These are phyloP conservation scores for Gobius niger DNA, from an alignment of 2,113 vertebrate species.

Conservation along the genomic window DNA sequence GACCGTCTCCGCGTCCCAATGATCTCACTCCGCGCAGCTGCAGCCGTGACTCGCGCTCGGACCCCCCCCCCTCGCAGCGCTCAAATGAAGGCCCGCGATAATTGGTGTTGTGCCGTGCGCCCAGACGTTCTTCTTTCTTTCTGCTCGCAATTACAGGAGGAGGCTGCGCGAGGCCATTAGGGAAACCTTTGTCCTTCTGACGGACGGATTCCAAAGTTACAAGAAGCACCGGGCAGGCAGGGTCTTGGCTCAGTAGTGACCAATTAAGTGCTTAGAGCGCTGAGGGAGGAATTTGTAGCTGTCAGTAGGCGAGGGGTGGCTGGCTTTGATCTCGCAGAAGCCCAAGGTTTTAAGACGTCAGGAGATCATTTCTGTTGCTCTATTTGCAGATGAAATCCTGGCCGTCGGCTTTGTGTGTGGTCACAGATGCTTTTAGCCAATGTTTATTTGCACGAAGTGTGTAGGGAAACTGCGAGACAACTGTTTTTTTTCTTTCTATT, in stretches of 20 bases:
- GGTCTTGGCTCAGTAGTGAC: constrained; percentile 47
- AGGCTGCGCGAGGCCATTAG: constrained; percentile 24
- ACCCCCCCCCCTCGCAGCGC: constrained; percentile 12
- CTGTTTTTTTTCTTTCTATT: too few species aligned
- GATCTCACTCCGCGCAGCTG: constrained; percentile 55
- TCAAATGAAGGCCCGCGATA: not conserved
- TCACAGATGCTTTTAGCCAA: constrained; percentile 38
- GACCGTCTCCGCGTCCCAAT: constrained; percentile 54
- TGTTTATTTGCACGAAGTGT: constrained; percentile 38
- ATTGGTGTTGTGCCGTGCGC: constrained; percentile 12
- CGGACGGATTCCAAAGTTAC: constrained; percentile 24
- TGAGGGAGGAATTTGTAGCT: constrained; percentile 68
- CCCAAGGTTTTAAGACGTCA: constrained; percentile 4
- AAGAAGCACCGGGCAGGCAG: constrained; percentile 43
- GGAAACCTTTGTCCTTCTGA: constrained; percentile 14
- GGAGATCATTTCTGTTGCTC: constrained; percentile 1
- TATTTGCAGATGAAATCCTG: not conserved
- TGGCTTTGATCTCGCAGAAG: constrained; percentile 66
- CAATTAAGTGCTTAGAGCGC: constrained; percentile 72
- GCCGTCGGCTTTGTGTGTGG: constrained; percentile 36
- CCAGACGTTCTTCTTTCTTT: not conserved
- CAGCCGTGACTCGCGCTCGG: constrained; percentile 27
- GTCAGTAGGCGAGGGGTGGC: constrained; percentile 66
- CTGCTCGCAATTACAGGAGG: constrained; percentile 4
- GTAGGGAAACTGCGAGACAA: constrained; percentile 1